phyloP scores from a whole-genome alignment of 2,888 invertebrate species.

The Plagiodera versicolora region DNA sequence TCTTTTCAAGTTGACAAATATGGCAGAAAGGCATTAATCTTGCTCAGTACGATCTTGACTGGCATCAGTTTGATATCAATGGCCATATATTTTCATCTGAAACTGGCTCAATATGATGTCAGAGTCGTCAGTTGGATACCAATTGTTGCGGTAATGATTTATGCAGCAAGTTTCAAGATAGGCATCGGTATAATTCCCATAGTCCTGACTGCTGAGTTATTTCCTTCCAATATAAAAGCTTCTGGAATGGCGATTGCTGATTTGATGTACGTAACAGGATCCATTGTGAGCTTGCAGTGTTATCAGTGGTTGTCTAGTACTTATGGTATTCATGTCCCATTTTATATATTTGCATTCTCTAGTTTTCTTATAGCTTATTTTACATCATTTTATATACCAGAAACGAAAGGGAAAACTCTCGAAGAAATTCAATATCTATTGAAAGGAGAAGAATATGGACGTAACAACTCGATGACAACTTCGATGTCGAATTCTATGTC shows the following conservation, averaged over 20 bases:
- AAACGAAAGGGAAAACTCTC: slow-evolving; percentile 70
- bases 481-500: slow-evolving; percentile 1
- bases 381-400: slow-evolving; percentile 58
- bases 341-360: slow-evolving; percentile 45
- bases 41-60: slow-evolving; percentile 46
- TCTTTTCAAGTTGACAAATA: slow-evolving; percentile 48
- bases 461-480: background rate
- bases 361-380: slow-evolving; percentile 33
- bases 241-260: slow-evolving; percentile 52
- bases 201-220: slow-evolving; percentile 51
- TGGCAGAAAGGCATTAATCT: slow-evolving; percentile 48
- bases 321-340: slow-evolving; percentile 48
- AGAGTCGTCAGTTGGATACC: slow-evolving; percentile 49
- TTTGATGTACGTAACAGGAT: slow-evolving; percentile 47
- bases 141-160: slow-evolving; percentile 48
- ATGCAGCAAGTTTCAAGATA: slow-evolving; percentile 49
- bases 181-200: slow-evolving; percentile 53
- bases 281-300: slow-evolving; percentile 44
- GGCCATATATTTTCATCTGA: slow-evolving; percentile 50
- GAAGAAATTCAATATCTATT: slow-evolving; percentile 60
- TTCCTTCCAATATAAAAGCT: slow-evolving; percentile 52
- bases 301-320: slow-evolving; percentile 43
- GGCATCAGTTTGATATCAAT: slow-evolving; percentile 46
- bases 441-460: slow-evolving; percentile 17
- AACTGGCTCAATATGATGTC: slow-evolving; percentile 42